These are phyloP conservation scores for Caenorhabditis brenneri DNA, from an alignment of 1,140 invertebrate species.

Conservation along the genomic window DNA sequence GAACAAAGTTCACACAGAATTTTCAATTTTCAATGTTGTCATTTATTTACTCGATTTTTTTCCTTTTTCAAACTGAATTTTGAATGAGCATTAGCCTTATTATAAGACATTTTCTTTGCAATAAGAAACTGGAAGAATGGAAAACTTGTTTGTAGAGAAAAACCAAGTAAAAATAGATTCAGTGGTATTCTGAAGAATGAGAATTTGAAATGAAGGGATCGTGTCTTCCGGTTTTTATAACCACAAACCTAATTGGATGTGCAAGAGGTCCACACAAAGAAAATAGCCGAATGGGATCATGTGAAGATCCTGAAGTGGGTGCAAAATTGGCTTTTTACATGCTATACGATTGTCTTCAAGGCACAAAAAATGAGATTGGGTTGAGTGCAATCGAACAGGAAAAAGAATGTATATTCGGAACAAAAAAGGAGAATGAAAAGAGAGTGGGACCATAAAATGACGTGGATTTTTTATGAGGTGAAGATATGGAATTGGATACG, in stretches of 20 bases:
- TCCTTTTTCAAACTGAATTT: not conserved
- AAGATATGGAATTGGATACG: not conserved
- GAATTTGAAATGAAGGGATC: conserved; percentile 11
- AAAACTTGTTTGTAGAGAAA: not conserved
- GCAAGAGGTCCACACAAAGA: not conserved
- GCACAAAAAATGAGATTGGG: not conserved
- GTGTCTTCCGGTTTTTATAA: conserved; percentile 26
- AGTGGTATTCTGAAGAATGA: not conserved
- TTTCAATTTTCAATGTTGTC: not conserved
- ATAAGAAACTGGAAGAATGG: not conserved
- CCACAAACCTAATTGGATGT: conserved; percentile 26
- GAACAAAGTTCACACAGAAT: not conserved
- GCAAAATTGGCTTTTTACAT: not conserved
- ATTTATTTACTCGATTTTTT: not conserved
- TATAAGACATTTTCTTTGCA: not conserved
- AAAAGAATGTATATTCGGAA: not conserved
- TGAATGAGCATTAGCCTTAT: conserved; percentile 15
- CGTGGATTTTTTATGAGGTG: not conserved
- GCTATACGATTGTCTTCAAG: not conserved
- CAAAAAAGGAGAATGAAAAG: no score
- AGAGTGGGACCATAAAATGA: no score
- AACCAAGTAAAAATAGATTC: not conserved
- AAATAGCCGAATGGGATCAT: not conserved
- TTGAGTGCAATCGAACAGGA: not conserved
- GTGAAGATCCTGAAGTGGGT: not conserved